Evolutionary conservation across 2,888 invertebrate species (phyloP).

Genomic region (Andrena minutula): DNA sequence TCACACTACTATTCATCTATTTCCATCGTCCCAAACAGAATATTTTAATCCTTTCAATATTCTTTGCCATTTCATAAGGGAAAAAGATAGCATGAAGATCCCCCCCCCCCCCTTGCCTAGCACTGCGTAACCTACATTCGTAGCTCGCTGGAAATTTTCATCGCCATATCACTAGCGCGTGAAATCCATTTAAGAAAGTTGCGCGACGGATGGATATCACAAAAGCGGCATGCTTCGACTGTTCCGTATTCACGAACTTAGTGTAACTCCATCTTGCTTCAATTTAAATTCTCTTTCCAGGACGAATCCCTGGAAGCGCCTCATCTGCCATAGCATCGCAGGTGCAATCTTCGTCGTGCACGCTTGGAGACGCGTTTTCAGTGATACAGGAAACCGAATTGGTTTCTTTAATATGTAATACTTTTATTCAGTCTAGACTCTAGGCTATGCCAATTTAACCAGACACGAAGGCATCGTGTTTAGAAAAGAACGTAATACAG

Average conservation of each 20-base stretch:
- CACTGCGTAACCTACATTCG: conserved; percentile 32
- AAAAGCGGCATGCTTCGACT: conserved; percentile 54
- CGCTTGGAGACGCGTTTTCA: conserved; percentile 30
- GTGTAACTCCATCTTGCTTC: conserved; percentile 52
- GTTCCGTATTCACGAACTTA: conserved; percentile 60
- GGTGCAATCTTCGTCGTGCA: conserved; percentile 44
- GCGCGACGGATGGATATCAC: conserved; percentile 37
- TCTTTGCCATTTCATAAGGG: neutral
- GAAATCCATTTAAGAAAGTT: conserved; percentile 55
- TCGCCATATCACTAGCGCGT: conserved; percentile 28
- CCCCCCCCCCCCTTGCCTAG: neutral
- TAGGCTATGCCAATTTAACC: neutral
- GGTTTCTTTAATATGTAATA: conserved; percentile 22
- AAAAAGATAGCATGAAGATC: neutral
- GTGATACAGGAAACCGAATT: conserved; percentile 22
- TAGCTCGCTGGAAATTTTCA: conserved; percentile 46
- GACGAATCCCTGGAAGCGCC: conserved; percentile 45
- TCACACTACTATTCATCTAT: neutral
- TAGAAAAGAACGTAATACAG: neutral
- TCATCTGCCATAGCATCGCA: conserved; percentile 44
- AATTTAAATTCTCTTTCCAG: conserved; percentile 65
- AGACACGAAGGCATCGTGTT: neutral
- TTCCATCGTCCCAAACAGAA: no score
- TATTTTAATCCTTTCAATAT: neutral
- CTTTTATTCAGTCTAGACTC: neutral